A percentile compares a stretch with the other conserved stretches of the same genome.
Conservation (phyloP, 2,113 vertebrate genomes). For the Atrichornis clamosus region DNA sequence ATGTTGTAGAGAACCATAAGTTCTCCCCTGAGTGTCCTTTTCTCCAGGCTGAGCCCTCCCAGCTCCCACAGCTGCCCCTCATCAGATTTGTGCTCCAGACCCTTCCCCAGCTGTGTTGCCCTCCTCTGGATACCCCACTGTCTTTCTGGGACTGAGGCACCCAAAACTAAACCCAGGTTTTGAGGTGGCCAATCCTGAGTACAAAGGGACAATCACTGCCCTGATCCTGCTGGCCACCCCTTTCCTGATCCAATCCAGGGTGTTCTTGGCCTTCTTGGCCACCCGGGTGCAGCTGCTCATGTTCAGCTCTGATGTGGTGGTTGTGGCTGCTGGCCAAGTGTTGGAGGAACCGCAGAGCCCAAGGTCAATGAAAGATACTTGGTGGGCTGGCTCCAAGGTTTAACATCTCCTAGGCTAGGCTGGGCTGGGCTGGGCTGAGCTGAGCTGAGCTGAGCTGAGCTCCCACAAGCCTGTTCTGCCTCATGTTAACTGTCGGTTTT, state of each 20-base stretch:
- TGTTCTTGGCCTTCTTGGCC: not conserved
- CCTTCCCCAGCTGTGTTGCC: not conserved
- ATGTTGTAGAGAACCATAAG: not conserved
- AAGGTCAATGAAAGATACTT: too few relatives aligned
- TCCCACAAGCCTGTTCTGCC: too few relatives aligned
- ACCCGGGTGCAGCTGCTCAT: not conserved
- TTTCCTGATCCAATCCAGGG: not conserved
- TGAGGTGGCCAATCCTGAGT: fast-evolving
- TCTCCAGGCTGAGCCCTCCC: not conserved
- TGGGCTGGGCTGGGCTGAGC: too few relatives aligned
- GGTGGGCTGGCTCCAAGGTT: too few relatives aligned
- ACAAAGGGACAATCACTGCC: too few relatives aligned
- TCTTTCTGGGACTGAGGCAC: fast-evolving
- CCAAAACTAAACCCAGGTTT: not conserved
- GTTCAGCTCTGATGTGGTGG: too few relatives aligned
- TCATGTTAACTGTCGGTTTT: too few relatives aligned
- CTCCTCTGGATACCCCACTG: not conserved
- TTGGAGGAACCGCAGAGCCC: too few relatives aligned
- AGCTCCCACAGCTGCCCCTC: not conserved
- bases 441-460: too few relatives aligned
- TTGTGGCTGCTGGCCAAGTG: too few relatives aligned
- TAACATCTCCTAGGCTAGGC: too few relatives aligned
- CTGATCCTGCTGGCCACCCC: not conserved
- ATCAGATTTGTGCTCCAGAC: not conserved
- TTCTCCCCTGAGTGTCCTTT: not conserved